Conservation (phyloP, 2,888 invertebrate genomes). For the Sceliomorpha sp. region DNA sequence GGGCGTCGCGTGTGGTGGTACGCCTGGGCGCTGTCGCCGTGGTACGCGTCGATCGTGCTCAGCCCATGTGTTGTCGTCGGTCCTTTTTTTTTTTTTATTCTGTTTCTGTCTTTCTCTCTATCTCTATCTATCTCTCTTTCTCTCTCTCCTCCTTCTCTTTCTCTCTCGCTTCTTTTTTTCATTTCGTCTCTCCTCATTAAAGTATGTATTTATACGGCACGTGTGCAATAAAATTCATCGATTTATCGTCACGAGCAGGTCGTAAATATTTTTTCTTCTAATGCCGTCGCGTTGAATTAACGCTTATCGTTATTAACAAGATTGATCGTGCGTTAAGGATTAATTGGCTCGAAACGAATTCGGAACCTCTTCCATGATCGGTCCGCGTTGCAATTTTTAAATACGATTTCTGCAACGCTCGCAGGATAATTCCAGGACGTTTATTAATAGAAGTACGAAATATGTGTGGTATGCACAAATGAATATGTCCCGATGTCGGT, state of each 20-base stretch:
- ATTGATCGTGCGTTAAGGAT: too few species aligned
- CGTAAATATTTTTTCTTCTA: slow-evolving; percentile 5
- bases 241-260: slow-evolving; percentile 5
- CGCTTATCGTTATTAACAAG: background rate
- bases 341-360: too few species aligned
- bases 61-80: slow-evolving; percentile 37
- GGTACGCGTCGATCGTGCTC: slow-evolving; percentile 34
- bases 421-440: too few species aligned
- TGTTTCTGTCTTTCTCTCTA: slow-evolving; percentile 10
- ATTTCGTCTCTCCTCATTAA: slow-evolving; percentile 24
- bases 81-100: slow-evolving; percentile 56
- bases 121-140: too few species aligned
- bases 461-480: too few species aligned
- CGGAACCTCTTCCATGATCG: too few species aligned
- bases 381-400: too few species aligned
- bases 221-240: slow-evolving; percentile 23
- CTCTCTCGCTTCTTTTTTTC: slow-evolving; percentile 8
- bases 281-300: slow-evolving; percentile 8
- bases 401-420: too few species aligned
- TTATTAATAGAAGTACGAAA: too few species aligned
- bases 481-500: too few species aligned
- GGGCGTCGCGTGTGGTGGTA: too few species aligned
- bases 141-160: slow-evolving; percentile 4
- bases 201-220: slow-evolving; percentile 19
- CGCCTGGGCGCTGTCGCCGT: slow-evolving; percentile 6